Conservation (phyloP, 2,113 vertebrate species). For the Zonotrichia leucophrys region DNA sequence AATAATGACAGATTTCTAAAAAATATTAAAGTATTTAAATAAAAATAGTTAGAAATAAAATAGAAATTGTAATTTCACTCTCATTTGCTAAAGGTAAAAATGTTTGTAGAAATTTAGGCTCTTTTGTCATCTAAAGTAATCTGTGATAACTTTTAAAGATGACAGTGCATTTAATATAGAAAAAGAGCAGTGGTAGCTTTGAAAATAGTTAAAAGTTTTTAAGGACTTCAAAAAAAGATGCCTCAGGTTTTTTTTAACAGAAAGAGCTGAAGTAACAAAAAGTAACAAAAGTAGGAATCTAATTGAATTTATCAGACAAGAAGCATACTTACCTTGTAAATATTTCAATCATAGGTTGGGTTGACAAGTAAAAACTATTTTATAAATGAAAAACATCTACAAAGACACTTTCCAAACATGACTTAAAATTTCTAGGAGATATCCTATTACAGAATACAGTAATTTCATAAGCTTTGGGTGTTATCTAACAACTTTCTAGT, state of each 20-base stretch:
- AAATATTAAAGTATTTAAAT: not conserved
- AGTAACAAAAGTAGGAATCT: not conserved
- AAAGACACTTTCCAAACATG: not conserved
- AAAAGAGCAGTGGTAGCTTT: not conserved
- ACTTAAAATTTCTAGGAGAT: not conserved
- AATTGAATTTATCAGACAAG: not conserved
- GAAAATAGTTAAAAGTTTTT: not conserved
- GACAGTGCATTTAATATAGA: not conserved
- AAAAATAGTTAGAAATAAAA: not conserved
- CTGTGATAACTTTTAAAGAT: not conserved
- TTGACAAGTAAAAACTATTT: not conserved
- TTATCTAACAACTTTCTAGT: not conserved
- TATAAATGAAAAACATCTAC: not conserved
- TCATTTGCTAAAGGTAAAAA: not conserved
- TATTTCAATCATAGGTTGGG: not conserved
- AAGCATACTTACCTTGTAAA: not conserved
- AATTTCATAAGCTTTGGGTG: not conserved
- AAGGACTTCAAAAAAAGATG: not conserved
- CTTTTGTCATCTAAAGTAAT: not conserved
- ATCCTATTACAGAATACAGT: not conserved
- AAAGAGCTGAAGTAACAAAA: not conserved
- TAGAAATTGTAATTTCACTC: not conserved
- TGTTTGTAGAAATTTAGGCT: not conserved
- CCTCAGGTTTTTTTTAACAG: not conserved
- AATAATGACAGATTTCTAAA: conserved; percentile 87